Evolutionary conservation across 1,140 invertebrate genomes (phyloP).

Genomic region (Steinernema feltiae): DNA sequence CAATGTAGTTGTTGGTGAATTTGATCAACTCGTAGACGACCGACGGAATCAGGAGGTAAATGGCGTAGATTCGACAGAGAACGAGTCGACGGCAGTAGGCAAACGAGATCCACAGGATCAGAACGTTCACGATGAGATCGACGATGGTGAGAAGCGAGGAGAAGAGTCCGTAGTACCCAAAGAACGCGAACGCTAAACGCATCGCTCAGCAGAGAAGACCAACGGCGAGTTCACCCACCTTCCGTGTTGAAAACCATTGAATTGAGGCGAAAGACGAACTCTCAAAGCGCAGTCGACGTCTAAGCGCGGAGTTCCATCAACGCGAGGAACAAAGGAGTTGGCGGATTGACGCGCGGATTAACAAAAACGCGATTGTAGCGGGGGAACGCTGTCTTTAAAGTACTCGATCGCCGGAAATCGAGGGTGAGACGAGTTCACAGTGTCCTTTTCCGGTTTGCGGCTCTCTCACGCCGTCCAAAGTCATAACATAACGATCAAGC

Average conservation of each 20-base stretch:
- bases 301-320: too few relatives aligned
- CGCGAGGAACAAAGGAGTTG: too few relatives aligned
- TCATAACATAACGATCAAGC: too few relatives aligned
- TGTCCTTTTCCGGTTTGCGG: too few relatives aligned
- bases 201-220: neutral
- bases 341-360: too few relatives aligned
- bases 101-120: neutral
- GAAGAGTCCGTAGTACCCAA: slow-evolving; percentile 1
- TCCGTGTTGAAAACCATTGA: neutral
- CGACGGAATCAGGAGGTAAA: neutral
- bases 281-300: too few relatives aligned
- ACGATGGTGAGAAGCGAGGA: neutral
- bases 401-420: too few relatives aligned
- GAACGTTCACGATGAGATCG: neutral
- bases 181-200: neutral
- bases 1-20: neutral
- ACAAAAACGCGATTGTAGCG: too few relatives aligned
- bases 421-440: too few relatives aligned
- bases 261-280: neutral
- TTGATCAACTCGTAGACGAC: neutral
- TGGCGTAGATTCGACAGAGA: neutral
- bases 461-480: too few relatives aligned
- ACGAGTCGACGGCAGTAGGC: neutral
- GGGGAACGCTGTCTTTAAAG: too few relatives aligned
- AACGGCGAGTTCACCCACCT: neutral